phyloP scores from a whole-genome alignment of 2,797 vertebrate species.

The Notoglanidium macrostoma region DNA sequence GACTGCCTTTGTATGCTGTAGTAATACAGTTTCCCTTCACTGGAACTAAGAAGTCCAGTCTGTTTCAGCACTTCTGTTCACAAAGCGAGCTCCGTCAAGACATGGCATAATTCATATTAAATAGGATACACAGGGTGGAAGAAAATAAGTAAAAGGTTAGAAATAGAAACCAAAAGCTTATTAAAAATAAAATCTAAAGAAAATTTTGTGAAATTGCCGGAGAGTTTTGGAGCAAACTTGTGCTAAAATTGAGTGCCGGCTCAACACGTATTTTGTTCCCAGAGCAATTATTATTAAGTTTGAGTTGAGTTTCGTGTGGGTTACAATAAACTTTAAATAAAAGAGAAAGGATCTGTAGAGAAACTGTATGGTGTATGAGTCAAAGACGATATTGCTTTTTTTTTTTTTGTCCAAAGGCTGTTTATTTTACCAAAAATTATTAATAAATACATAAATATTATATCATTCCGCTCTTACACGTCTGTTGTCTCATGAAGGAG shows the following conservation, averaged over 20 bases:
- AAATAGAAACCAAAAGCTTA: no score
- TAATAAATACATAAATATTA: slow-evolving; percentile 32
- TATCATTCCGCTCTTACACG: not conserved
- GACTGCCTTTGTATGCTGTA: not conserved
- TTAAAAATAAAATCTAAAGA: not conserved
- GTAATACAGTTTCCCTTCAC: not conserved
- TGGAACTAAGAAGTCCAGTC: not conserved
- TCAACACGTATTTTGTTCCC: not conserved
- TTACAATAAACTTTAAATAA: slow-evolving; percentile 9
- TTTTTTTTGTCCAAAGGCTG: slow-evolving; percentile 20
- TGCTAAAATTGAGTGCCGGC: not conserved
- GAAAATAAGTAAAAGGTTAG: not conserved
- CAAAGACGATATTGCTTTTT: slow-evolving; percentile 12
- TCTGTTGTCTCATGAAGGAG: slow-evolving; percentile 15
- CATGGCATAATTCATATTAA: not conserved
- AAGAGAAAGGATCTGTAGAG: not conserved
- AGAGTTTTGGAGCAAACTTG: not conserved
- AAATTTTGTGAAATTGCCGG: not conserved
- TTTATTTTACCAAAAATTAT: slow-evolving; percentile 31
- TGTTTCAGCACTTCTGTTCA: not conserved
- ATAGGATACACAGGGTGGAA: not conserved
- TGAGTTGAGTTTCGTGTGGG: no score
- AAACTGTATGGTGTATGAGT: not conserved
- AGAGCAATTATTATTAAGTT: not conserved
- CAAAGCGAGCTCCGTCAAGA: not conserved